These are phyloP conservation scores for Lithophane leautieri DNA, from an alignment of 2,888 invertebrate genomes.

Conservation along the genomic window DNA sequence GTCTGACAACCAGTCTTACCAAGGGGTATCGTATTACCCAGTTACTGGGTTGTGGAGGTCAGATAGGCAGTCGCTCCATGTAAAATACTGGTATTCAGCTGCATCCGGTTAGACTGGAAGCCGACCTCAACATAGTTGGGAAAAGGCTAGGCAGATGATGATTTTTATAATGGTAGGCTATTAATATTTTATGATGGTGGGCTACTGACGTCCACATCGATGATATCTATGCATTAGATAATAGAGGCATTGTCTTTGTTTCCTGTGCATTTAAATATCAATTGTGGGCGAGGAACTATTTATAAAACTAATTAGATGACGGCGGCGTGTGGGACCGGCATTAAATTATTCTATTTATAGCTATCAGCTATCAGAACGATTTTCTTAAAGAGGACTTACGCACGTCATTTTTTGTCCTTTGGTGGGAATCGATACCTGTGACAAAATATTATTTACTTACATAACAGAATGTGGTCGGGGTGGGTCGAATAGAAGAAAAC, in stretches of 20 bases:
- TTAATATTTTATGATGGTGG: too few relatives aligned
- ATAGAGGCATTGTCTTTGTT: constrained; percentile 46
- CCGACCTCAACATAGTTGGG: too few relatives aligned
- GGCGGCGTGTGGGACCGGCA: background rate
- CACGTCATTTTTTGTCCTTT: background rate
- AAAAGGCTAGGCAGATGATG: too few relatives aligned
- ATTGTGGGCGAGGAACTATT: constrained; percentile 17
- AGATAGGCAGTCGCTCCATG: too few relatives aligned
- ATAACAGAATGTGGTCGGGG: too few relatives aligned
- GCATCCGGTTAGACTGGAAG: too few relatives aligned
- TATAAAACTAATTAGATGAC: constrained; percentile 18
- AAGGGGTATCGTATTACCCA: too few relatives aligned
- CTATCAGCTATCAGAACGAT: constrained; percentile 7
- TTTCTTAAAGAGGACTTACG: background rate
- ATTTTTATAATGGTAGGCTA: too few relatives aligned
- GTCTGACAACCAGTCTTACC: too few relatives aligned
- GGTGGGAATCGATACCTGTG: background rate
- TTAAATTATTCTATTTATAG: constrained; percentile 20
- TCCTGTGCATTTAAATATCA: constrained; percentile 32
- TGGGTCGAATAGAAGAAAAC: too few relatives aligned
- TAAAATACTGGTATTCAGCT: too few relatives aligned
- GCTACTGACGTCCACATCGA: constrained; percentile 19
- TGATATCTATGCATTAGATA: constrained; percentile 39
- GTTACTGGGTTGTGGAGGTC: too few relatives aligned
- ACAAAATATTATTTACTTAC: background rate